Evolutionary conservation across 2,113 vertebrate genomes (phyloP).

Genomic region (Ptychochromis oligacanthus): DNA sequence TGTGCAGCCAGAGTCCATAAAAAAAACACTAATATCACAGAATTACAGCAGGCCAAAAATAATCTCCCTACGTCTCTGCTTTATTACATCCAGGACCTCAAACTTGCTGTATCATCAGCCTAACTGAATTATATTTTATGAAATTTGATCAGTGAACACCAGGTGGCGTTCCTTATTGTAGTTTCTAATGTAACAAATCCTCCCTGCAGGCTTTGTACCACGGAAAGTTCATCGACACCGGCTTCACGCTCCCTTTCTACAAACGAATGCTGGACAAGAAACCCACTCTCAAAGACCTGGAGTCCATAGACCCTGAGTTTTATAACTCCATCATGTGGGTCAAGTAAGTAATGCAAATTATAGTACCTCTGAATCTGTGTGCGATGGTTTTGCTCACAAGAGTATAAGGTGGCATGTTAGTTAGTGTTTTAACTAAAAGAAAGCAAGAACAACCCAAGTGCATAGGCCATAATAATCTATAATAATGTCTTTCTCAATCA

Average conservation of each 20-base stretch:
- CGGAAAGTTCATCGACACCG: constrained; percentile 97
- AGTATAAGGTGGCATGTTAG: not conserved
- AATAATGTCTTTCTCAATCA: too few relatives aligned
- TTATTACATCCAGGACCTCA: not conserved
- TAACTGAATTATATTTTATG: not conserved
- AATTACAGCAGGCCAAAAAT: not conserved
- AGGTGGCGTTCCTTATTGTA: not conserved
- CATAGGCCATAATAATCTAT: not conserved
- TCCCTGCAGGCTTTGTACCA: constrained; percentile 90
- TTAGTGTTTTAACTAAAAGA: not conserved
- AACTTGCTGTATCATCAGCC: not conserved
- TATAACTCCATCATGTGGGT: constrained; percentile 99
- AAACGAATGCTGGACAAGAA: constrained; percentile 99
- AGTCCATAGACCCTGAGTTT: constrained; percentile 98
- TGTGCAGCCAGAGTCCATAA: constrained; percentile 16
- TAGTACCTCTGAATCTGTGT: not conserved
- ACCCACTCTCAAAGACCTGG: constrained; percentile 95
- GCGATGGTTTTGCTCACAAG: not conserved
- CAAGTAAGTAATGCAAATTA: constrained; percentile 84
- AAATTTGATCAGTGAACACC: not conserved
- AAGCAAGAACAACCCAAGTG: not conserved
- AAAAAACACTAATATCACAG: not conserved
- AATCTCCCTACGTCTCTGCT: not conserved
- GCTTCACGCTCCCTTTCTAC: constrained; percentile 98
- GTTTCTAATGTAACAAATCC: constrained; percentile 2